phyloP scores from a whole-genome alignment of 2,113 vertebrate genomes.

The Tachuris rubrigastra region DNA sequence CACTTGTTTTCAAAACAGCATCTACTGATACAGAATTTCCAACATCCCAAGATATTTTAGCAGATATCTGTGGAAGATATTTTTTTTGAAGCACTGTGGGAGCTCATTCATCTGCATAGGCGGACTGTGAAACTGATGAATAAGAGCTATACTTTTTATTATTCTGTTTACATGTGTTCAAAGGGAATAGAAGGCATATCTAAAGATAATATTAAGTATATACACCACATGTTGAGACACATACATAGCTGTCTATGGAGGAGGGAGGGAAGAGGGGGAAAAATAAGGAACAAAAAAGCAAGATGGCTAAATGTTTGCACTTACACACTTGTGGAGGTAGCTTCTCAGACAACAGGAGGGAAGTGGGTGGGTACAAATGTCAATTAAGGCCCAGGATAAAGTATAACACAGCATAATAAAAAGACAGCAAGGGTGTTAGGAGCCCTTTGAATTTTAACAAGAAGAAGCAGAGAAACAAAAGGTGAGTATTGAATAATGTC shows the following conservation, averaged over 20 bases:
- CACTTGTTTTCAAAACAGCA: background rate
- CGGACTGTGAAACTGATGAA: background rate
- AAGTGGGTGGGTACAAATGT: background rate
- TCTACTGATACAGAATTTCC: background rate
- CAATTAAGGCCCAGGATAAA: background rate
- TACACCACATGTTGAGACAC: background rate
- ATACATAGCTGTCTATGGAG: background rate
- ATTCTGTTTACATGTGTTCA: background rate
- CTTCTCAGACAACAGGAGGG: constrained; percentile 16
- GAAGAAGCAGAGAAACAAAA: background rate
- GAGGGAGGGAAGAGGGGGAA: background rate
- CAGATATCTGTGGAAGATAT: background rate
- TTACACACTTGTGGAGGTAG: background rate
- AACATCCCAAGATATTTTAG: background rate
- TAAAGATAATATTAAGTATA: background rate
- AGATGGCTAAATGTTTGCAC: background rate
- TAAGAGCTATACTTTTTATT: background rate
- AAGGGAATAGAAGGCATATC: background rate
- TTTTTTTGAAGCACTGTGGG: background rate
- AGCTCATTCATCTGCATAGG: background rate
- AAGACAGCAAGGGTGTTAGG: background rate
- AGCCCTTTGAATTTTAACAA: background rate
- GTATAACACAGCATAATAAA: background rate
- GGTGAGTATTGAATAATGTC: background rate
- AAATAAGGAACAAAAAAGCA: background rate